phyloP scores from a whole-genome alignment of 2,113 vertebrate genomes.

The Girardinichthys multiradiatus region DNA sequence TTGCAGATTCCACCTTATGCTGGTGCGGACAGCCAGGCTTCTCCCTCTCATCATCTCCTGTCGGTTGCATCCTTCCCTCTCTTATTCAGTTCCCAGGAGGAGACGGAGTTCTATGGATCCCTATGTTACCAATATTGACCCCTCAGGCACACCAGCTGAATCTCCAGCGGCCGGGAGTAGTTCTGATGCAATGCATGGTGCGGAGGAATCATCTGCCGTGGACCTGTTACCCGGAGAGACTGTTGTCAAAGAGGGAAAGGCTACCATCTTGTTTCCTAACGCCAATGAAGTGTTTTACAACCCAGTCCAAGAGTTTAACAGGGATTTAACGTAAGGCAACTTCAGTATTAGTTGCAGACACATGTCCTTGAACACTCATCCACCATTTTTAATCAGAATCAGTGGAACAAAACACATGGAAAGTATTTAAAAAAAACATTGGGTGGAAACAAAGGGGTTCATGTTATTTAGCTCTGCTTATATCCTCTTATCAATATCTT shows the following conservation, averaged over 20 bases:
- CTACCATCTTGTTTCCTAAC: constrained; percentile 85
- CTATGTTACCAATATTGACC: background rate
- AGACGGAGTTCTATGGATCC: constrained; percentile 55
- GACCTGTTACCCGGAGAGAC: constrained; percentile 77
- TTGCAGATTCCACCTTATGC: constrained; percentile 50
- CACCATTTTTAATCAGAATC: too few species aligned
- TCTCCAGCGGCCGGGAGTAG: background rate
- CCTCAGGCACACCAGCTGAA: constrained; percentile 5
- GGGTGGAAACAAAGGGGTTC: background rate
- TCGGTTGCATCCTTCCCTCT: background rate
- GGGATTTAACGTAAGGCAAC: constrained; percentile 89
- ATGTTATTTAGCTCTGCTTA: background rate
- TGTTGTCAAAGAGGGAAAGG: constrained; percentile 85
- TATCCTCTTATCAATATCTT: too few species aligned
- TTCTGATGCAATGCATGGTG: background rate
- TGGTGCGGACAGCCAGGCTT: constrained; percentile 21
- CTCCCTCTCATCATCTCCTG: constrained; percentile 8
- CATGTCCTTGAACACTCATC: too few species aligned
- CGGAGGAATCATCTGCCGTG: background rate
- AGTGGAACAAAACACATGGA: background rate
- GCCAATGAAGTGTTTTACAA: constrained; percentile 95
- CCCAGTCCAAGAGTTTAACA: constrained; percentile 93
- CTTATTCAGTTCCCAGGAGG: background rate
- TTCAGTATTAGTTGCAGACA: fast-evolving
- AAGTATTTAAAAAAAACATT: background rate